Percentiles rank a stretch among this genome's conserved stretches.
Conservation (phyloP, 2,888 invertebrate species). For the Pseudococcus longispinus region DNA sequence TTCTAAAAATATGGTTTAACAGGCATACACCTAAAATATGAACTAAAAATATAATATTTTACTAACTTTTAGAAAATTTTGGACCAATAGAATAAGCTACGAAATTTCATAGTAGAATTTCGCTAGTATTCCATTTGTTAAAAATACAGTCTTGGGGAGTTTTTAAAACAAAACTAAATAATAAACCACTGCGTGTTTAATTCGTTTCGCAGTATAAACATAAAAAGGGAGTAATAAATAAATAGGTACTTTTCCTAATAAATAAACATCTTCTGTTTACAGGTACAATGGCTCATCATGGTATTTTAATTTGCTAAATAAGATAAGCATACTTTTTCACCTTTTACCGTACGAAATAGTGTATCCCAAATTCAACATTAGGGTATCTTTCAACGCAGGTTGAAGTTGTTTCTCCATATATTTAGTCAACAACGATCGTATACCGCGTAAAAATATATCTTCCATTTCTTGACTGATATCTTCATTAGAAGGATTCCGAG, state of each 20-base stretch:
- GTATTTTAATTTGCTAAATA: neutral
- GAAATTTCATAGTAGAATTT: neutral
- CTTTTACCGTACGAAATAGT: slow-evolving; percentile 80
- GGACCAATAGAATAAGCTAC: neutral
- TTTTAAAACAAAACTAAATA: slow-evolving; percentile 34
- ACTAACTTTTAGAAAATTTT: neutral
- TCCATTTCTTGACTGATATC: slow-evolving; percentile 82
- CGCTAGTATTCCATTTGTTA: neutral
- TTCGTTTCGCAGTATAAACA: neutral
- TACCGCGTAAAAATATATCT: slow-evolving; percentile 83
- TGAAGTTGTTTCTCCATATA: slow-evolving; percentile 85
- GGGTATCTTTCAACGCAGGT: slow-evolving; percentile 83
- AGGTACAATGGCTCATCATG: neutral
- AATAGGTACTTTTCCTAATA: neutral
- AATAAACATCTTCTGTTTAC: neutral
- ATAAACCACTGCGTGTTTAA: neutral
- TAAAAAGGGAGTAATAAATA: neutral
- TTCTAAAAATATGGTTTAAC: neutral
- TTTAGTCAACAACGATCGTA: slow-evolving; percentile 76
- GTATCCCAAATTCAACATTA: slow-evolving; percentile 87
- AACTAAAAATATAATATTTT: neutral
- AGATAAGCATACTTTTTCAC: neutral
- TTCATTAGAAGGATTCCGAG: slow-evolving; percentile 62
- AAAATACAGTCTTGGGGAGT: slow-evolving; percentile 33
- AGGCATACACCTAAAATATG: neutral